phyloP scores from a whole-genome alignment of 2,113 vertebrate species.

The Epinephelus moara region DNA sequence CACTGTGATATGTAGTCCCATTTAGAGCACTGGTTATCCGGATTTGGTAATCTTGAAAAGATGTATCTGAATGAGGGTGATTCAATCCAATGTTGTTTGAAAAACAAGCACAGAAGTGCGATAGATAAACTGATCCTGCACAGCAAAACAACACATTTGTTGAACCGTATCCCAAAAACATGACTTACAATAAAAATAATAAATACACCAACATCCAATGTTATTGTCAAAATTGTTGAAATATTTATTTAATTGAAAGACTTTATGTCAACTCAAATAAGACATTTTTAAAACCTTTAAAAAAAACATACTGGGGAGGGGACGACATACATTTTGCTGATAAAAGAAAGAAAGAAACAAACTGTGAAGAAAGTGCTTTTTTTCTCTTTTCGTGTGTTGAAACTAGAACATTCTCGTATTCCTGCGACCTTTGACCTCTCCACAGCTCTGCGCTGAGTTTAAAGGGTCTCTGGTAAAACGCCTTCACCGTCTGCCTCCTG shows the following conservation, averaged over 20 bases:
- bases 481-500: background rate
- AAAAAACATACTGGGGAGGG: conserved; percentile 47
- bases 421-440: conserved; percentile 21
- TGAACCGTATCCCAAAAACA: background rate
- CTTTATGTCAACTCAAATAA: conserved; percentile 68
- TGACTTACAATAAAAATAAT: background rate
- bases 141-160: too few relatives aligned
- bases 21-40: too few relatives aligned
- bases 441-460: conserved; percentile 3
- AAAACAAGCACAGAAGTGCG: too few relatives aligned
- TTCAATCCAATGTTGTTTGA: too few relatives aligned
- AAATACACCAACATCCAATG: background rate
- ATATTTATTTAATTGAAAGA: conserved; percentile 78
- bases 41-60: too few relatives aligned
- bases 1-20: too few relatives aligned
- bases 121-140: too few relatives aligned
- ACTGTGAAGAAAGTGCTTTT: conserved; percentile 76
- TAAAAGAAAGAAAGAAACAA: conserved; percentile 56
- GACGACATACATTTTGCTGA: conserved; percentile 48
- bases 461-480: conserved; percentile 55
- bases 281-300: conserved; percentile 62
- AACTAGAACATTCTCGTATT: conserved; percentile 49
- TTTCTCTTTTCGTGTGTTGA: conserved; percentile 17
- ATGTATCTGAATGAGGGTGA: too few relatives aligned
- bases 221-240: conserved; percentile 75